Base-by-base conservation (phyloP, 2,113 vertebrate species). In the Podocnemis expansa region DNA sequence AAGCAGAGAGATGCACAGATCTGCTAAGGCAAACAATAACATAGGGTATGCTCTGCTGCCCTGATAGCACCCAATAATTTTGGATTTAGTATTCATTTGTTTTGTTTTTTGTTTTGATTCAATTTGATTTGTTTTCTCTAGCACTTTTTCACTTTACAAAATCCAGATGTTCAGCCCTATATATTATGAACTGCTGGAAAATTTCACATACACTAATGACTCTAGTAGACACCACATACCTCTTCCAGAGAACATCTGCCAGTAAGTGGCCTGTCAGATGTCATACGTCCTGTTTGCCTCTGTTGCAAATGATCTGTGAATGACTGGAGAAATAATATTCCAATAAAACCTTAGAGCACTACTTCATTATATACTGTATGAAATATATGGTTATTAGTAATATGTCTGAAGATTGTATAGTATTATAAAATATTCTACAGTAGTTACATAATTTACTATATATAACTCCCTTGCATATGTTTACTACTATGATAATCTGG, bases 171-270 rank as follows among this genome's bases (percentile, higher is more conserved):
- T 93, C 9, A 90, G 47, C 91, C 49, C 87, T 90, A 47, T 95
- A 88, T 96, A 94, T 97, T 97, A 89, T 95, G 96, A 96, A 96
- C 97, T 97, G 93, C 96, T 98, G 98, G 98, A 98, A 98, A 98
- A 97, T 97, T 98, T 98, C 97, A 92, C 97, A 97, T 97, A 97
- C 96, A 49, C 94, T 93, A 94, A 91, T 96, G 89, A 95, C 97
- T 98, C 96, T 97, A 98, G 38, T 96, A 98, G 98, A 97, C 94
- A 97, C 96, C 98, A 98, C 97, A 97, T 97, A 91, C 88, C 84
- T 93, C 90, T 96, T 97, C 91, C 95, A 87, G 81, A 90, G 93
- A 95, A 76, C 89, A 95, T 86, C 97, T 98, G 98, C 97, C 98
- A 98, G 96, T 94, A 98, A 97, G 96, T 94, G 81, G 75, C 98